Evolutionary conservation across 2,113 vertebrate genomes (phyloP).

Genomic region (Nannobrachium achirus): DNA sequence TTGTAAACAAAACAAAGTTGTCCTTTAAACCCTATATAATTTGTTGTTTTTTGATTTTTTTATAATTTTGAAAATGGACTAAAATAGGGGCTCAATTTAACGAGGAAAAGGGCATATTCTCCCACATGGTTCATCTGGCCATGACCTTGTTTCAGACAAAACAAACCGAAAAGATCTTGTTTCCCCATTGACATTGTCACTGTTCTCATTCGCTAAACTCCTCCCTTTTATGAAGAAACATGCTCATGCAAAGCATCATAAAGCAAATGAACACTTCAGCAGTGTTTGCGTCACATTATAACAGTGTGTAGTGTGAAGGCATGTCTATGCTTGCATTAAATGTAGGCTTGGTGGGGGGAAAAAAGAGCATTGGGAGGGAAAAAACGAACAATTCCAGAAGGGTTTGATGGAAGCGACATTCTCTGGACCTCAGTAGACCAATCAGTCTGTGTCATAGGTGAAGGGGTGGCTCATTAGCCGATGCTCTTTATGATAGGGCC

Average conservation of each 20-base stretch:
- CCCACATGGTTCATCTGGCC: neutral
- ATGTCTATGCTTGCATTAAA: neutral
- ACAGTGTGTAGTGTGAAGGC: neutral
- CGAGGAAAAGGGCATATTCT: too few relatives aligned
- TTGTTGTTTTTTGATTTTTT: neutral
- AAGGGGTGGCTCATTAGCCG: constrained; percentile 65
- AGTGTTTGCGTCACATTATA: neutral
- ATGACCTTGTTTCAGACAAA: neutral
- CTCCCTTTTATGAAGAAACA: neutral
- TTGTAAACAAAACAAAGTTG: too few relatives aligned
- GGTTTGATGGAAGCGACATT: constrained; percentile 32
- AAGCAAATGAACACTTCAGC: neutral
- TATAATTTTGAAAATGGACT: neutral
- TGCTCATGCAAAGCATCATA: neutral
- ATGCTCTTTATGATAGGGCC: constrained; percentile 56
- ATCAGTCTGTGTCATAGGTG: constrained; percentile 41
- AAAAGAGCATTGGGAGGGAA: neutral
- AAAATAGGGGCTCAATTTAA: too few relatives aligned
- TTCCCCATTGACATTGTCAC: neutral
- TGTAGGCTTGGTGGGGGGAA: neutral
- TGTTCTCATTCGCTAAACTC: neutral
- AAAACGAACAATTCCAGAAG: neutral
- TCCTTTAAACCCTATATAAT: neutral
- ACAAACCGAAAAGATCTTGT: neutral
- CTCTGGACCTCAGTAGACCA: constrained; percentile 34